Conservation (phyloP, 2,888 invertebrate genomes). For the Leuctra nigra region DNA sequence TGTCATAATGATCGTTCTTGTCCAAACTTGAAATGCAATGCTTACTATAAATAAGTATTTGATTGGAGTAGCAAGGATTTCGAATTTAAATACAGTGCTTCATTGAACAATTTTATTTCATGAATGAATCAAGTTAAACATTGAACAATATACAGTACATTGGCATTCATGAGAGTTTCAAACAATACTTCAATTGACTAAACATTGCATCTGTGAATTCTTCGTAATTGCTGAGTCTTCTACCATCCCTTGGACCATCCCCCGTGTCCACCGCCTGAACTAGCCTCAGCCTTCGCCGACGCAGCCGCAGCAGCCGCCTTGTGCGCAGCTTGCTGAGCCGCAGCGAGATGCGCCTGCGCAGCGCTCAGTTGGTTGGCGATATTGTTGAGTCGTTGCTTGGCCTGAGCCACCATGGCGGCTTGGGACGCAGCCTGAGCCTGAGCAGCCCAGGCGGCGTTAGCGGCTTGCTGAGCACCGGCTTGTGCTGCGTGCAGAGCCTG, state of each 20-base stretch:
- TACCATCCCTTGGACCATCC: constrained; percentile 5
- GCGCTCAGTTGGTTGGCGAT: constrained; percentile 4
- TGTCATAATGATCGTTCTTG: no score
- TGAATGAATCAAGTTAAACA: no score
- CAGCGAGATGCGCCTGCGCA: neutral
- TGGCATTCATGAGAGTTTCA: no score
- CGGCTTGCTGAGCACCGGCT: neutral
- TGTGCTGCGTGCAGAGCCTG: constrained; percentile 1
- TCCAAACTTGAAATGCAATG: no score
- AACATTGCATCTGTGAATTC: no score
- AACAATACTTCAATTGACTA: no score
- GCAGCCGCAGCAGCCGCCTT: neutral
- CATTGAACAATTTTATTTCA: no score
- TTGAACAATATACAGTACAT: no score
- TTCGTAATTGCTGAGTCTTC: no score
- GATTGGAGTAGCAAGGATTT: no score
- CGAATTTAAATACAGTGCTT: no score
- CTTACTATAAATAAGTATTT: no score
- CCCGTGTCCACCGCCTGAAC: neutral
- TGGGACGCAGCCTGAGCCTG: neutral
- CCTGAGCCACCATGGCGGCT: constrained; percentile 2
- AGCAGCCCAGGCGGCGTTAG: neutral
- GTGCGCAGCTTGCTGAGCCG: constrained; percentile 1
- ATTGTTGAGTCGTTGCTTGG: neutral
- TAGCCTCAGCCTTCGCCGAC: neutral